Conservation (phyloP, 2,888 invertebrate genomes). For the Pogonocherus hispidulus region DNA sequence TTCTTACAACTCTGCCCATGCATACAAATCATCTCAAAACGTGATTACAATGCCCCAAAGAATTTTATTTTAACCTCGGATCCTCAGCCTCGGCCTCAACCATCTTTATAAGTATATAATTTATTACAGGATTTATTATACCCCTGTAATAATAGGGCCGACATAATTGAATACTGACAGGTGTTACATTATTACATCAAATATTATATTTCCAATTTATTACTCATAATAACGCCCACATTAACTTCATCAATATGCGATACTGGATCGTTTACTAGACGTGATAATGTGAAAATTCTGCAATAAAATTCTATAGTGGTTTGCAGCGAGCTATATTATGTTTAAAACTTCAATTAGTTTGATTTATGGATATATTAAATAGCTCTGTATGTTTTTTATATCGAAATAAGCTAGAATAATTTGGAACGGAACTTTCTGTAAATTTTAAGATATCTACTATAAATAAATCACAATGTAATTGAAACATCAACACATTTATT, state of each 20-base stretch:
- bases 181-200: constrained; percentile 16
- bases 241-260: constrained; percentile 4
- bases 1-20: too few relatives aligned
- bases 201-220: constrained; percentile 6
- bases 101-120: too few relatives aligned
- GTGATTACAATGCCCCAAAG: too few relatives aligned
- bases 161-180: constrained; percentile 13
- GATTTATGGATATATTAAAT: not conserved
- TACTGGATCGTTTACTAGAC: not conserved
- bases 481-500: too few relatives aligned
- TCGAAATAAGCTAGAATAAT: too few relatives aligned
- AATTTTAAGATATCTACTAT: too few relatives aligned
- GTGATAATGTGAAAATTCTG: not conserved
- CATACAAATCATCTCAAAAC: too few relatives aligned
- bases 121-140: not conserved
- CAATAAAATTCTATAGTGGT: constrained; percentile 8
- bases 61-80: too few relatives aligned
- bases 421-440: too few relatives aligned
- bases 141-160: not conserved
- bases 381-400: too few relatives aligned
- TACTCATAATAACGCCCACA: not conserved
- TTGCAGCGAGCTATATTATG: not conserved
- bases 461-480: too few relatives aligned
- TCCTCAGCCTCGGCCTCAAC: too few relatives aligned
- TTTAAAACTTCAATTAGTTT: not conserved